Percentiles rank a stretch among this genome's conserved stretches.
Evolutionary conservation across 2,888 invertebrate genomes (phyloP).

Genomic region (Conchocele bisecta): DNA sequence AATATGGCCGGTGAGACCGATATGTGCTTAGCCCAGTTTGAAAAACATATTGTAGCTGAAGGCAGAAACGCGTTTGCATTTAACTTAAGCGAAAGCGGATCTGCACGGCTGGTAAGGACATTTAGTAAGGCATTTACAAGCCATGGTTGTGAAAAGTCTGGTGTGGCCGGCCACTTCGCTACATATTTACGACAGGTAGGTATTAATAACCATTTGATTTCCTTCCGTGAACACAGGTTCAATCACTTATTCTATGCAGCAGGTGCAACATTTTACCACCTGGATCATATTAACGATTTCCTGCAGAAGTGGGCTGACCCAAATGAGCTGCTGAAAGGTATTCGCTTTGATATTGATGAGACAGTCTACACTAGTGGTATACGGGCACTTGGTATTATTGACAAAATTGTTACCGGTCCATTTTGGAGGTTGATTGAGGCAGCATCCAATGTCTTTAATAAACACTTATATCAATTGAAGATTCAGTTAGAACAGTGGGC

Average conservation of each 20-base stretch:
- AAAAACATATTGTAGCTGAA: slow-evolving; percentile 11
- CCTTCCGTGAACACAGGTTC: slow-evolving; percentile 21
- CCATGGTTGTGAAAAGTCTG: slow-evolving; percentile 28
- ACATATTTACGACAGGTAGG: slow-evolving; percentile 13
- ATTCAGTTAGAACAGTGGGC: slow-evolving; percentile 10
- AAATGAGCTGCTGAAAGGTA: slow-evolving; percentile 36
- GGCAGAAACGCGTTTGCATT: slow-evolving; percentile 31
- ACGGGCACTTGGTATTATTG: slow-evolving; percentile 32
- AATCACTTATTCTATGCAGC: slow-evolving; percentile 19
- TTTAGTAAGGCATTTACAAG: slow-evolving; percentile 14
- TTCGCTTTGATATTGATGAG: slow-evolving; percentile 16
- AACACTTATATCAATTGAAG: slow-evolving; percentile 11
- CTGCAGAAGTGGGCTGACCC: slow-evolving; percentile 18
- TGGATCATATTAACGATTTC: slow-evolving; percentile 29
- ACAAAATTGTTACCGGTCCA: slow-evolving; percentile 41
- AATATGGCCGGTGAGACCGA: no score
- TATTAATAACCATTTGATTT: slow-evolving; percentile 9
- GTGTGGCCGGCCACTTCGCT: slow-evolving; percentile 14
- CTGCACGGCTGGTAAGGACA: slow-evolving; percentile 7
- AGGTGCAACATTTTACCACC: slow-evolving; percentile 19
- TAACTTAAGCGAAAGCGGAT: slow-evolving; percentile 9
- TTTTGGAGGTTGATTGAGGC: slow-evolving; percentile 32
- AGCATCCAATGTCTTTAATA: slow-evolving; percentile 12
- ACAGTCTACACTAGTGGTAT: slow-evolving; percentile 13
- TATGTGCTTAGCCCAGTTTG: slow-evolving; percentile 26